These are phyloP conservation scores for Exocentrus adspersus DNA, from an alignment of 2,888 invertebrate genomes.

Conservation along the genomic window DNA sequence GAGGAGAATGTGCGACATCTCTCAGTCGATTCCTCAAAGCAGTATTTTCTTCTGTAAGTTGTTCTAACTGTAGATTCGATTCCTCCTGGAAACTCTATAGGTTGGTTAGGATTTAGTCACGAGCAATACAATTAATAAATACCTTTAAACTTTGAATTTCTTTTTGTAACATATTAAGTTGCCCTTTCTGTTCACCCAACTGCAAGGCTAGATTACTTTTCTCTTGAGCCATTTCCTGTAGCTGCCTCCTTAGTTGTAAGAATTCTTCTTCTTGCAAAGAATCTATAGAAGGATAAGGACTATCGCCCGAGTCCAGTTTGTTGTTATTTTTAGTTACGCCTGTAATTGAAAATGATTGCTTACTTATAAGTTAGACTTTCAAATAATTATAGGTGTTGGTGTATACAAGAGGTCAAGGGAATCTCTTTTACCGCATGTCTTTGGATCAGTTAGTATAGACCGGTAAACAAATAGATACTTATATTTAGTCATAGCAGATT, in stretches of 20 bases:
- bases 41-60: conserved; percentile 81
- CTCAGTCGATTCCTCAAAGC: conserved; percentile 77
- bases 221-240: conserved; percentile 73
- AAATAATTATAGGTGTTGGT: no score
- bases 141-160: conserved; percentile 80
- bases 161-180: conserved; percentile 73
- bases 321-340: conserved; percentile 58
- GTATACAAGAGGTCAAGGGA: no score
- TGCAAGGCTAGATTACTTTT: conserved; percentile 74
- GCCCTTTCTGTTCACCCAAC: conserved; percentile 72
- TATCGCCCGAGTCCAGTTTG: conserved; percentile 51
- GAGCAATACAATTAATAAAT: conserved; percentile 1
- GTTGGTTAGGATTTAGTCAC: not conserved
- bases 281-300: conserved; percentile 49
- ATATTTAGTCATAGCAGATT: no score
- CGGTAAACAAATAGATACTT: no score
- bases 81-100: conserved; percentile 68
- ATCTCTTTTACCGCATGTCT: no score
- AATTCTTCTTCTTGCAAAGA: conserved; percentile 69
- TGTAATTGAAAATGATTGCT: conserved; percentile 19
- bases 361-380: no score
- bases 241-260: conserved; percentile 71
- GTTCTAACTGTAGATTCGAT: conserved; percentile 71
- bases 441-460: no score
- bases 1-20: conserved; percentile 82